Conservation (phyloP, 2,113 vertebrate genomes). For the Corythornis vintsioides region DNA sequence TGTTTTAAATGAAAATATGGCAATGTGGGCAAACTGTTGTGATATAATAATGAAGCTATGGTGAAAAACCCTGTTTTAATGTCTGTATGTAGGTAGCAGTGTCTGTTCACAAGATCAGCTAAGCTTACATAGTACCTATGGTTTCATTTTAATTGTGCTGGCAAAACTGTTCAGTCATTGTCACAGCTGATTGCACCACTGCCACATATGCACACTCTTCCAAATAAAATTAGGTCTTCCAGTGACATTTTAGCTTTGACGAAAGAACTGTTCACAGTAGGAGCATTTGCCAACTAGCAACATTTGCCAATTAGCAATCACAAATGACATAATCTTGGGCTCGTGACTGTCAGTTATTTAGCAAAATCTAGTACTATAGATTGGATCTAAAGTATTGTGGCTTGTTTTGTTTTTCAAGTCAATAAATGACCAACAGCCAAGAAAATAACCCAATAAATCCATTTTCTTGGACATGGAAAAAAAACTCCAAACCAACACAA, state of each 20-base stretch:
- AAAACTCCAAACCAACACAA: too few species aligned
- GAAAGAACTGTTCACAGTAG: not conserved
- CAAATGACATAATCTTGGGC: rapidly evolving
- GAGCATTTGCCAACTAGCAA: not conserved
- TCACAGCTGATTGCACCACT: not conserved
- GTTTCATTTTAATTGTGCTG: not conserved
- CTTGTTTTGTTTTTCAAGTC: not conserved
- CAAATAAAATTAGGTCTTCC: not conserved
- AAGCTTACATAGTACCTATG: not conserved
- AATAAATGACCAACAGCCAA: not conserved
- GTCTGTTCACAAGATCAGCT: not conserved
- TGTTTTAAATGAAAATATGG: not conserved
- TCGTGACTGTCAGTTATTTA: not conserved
- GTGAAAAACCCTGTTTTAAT: not conserved
- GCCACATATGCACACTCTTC: not conserved
- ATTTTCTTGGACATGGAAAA: not conserved
- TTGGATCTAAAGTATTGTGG: not conserved
- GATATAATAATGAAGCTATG: not conserved
- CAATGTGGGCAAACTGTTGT: not conserved
- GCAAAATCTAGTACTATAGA: not conserved
- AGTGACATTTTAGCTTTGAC: not conserved
- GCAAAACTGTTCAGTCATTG: not conserved
- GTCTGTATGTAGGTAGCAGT: not conserved
- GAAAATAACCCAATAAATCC: not conserved
- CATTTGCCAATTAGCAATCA: not conserved